phyloP scores from a whole-genome alignment of 2,888 invertebrate genomes.

The Ophion ellenae region DNA sequence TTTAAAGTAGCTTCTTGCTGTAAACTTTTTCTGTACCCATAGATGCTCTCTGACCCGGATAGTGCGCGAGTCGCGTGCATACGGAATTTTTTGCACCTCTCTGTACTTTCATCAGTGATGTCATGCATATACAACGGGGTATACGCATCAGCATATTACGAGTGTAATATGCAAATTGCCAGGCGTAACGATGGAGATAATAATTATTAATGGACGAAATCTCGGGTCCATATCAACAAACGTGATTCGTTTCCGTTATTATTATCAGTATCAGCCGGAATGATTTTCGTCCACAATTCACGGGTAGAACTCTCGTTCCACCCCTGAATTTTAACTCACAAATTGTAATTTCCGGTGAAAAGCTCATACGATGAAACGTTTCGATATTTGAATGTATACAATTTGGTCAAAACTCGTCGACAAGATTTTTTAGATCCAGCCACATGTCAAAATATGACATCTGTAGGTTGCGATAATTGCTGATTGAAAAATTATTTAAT shows the following conservation, averaged over 20 bases:
- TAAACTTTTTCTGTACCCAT: neutral
- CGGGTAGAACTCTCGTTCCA: constrained; percentile 21
- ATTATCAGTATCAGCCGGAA: constrained; percentile 28
- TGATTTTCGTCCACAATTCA: constrained; percentile 38
- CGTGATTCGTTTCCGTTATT: constrained; percentile 53
- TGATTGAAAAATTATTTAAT: neutral
- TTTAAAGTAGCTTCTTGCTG: neutral
- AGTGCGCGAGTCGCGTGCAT: constrained; percentile 2
- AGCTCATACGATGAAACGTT: neutral
- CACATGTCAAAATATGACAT: neutral
- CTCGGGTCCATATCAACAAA: constrained; percentile 52
- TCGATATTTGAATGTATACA: constrained; percentile 18
- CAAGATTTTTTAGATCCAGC: neutral
- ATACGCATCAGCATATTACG: constrained; percentile 54
- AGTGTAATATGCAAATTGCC: constrained; percentile 53
- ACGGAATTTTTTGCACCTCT: constrained; percentile 17
- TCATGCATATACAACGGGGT: neutral
- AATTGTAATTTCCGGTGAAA: constrained; percentile 7
- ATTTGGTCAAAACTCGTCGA: constrained; percentile 3
- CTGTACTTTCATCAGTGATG: constrained; percentile 13
- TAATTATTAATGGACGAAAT: constrained; percentile 55
- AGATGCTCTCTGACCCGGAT: constrained; percentile 44
- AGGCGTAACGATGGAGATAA: constrained; percentile 50
- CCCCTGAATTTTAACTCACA: neutral
- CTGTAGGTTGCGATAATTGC: neutral